phyloP scores from a whole-genome alignment of 2,888 invertebrate genomes.

The Temnothorax rugatulus region DNA sequence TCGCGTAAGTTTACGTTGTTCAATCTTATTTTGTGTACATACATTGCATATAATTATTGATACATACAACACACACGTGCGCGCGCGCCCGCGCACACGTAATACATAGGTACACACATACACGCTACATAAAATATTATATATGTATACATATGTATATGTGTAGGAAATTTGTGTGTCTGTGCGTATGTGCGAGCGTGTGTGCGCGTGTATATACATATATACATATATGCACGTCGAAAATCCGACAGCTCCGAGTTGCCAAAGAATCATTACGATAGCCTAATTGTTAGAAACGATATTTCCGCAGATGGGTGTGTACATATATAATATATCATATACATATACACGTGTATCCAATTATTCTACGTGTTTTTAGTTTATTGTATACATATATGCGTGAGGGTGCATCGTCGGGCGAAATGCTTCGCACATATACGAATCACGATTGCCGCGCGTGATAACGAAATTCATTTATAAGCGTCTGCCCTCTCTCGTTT shows the following conservation, averaged over 20 bases:
- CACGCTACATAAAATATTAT: constrained; percentile 42
- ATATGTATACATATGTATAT: constrained; percentile 56
- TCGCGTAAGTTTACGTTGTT: constrained; percentile 72
- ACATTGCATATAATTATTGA: constrained; percentile 21
- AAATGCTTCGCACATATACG: background rate
- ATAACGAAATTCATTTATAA: constrained; percentile 18
- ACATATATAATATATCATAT: constrained; percentile 40
- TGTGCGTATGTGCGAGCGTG: constrained; percentile 25
- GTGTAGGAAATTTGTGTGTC: constrained; percentile 36
- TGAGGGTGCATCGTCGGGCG: constrained; percentile 14
- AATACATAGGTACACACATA: background rate
- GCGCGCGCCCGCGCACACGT: constrained; percentile 29
- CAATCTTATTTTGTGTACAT: constrained; percentile 57
- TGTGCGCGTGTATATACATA: constrained; percentile 24
- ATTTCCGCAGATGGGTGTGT: constrained; percentile 35
- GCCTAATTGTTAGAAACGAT: constrained; percentile 45
- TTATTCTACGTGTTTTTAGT: constrained; percentile 45
- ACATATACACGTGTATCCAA: constrained; percentile 41
- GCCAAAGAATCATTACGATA: constrained; percentile 74
- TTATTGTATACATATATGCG: constrained; percentile 9
- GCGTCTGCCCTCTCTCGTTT: constrained; percentile 52
- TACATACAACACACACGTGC: constrained; percentile 24
- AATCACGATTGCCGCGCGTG: constrained; percentile 14
- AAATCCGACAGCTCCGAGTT: constrained; percentile 71
- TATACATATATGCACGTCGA: constrained; percentile 49